phyloP scores from a whole-genome alignment of 2,113 vertebrate species.

The Clarias macrocephalus region DNA sequence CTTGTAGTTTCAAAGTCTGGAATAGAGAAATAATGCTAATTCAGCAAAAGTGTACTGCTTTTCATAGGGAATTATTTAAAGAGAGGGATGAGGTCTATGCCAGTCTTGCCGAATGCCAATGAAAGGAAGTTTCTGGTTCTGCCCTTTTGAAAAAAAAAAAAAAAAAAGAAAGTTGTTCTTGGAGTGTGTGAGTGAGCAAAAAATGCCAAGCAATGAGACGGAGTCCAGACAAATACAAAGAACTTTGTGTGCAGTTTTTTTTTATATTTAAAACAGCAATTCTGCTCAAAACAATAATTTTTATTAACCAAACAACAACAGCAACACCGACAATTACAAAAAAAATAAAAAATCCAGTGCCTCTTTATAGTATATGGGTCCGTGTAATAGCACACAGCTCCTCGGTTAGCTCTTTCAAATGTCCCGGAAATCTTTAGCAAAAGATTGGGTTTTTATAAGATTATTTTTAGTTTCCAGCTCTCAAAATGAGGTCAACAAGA shows the following conservation, averaged over 20 bases:
- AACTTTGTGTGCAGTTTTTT: neutral
- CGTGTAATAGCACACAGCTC: neutral
- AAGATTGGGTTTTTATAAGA: neutral
- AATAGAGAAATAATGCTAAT: neutral
- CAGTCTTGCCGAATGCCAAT: constrained; percentile 25
- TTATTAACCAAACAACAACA: neutral
- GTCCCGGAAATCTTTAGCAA: neutral
- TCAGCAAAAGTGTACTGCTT: neutral
- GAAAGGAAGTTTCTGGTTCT: constrained; percentile 18
- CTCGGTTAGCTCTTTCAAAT: neutral
- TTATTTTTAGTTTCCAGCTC: neutral
- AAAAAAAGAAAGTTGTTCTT: neutral
- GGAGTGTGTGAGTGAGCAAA: neutral
- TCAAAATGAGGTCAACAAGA: neutral
- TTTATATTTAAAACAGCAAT: neutral
- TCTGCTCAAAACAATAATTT: neutral
- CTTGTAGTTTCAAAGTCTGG: neutral
- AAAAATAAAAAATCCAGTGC: neutral
- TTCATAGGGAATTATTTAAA: constrained; percentile 30
- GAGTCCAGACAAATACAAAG: constrained; percentile 1
- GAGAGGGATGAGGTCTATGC: constrained; percentile 31
- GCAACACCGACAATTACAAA: neutral
- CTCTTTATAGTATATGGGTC: neutral
- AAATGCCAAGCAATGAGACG: neutral
- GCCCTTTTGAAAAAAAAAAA: neutral